Percentiles rank a stretch among this genome's conserved stretches.
phyloP scores from a whole-genome alignment of 2,113 vertebrate species.

The Nerophis ophidion region DNA sequence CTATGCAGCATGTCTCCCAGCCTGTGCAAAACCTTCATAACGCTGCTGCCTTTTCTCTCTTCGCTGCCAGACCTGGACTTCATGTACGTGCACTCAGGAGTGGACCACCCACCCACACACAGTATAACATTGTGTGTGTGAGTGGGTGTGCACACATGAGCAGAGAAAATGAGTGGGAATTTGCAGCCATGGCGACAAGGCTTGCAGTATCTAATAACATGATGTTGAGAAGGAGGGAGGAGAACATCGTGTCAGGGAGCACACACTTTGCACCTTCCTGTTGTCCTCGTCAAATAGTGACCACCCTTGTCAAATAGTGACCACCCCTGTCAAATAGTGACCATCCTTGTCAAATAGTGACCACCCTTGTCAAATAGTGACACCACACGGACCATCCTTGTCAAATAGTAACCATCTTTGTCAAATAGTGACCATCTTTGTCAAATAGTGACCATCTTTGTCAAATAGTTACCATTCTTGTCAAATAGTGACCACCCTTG shows the following conservation, averaged over 20 bases:
- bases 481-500: too few relatives aligned
- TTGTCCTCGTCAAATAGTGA: background rate
- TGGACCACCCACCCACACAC: background rate
- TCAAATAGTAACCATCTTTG: too few relatives aligned
- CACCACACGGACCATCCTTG: background rate
- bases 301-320: too few relatives aligned
- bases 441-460: too few relatives aligned
- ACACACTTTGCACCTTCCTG: constrained; percentile 7
- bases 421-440: too few relatives aligned
- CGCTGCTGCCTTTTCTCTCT: too few relatives aligned
- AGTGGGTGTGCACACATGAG: constrained; percentile 16
- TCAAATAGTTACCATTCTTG: too few relatives aligned
- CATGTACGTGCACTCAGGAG: background rate
- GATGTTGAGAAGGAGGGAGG: constrained; percentile 53
- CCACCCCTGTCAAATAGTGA: too few relatives aligned
- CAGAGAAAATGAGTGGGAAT: constrained; percentile 63
- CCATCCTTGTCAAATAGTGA: too few relatives aligned
- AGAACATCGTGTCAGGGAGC: constrained; percentile 8
- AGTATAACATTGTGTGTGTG: constrained; percentile 6
- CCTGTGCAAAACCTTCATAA: too few relatives aligned
- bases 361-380: background rate
- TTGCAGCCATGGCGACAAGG: constrained; percentile 74
- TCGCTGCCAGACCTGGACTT: background rate
- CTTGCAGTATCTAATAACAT: constrained; percentile 70
- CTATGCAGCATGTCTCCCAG: too few relatives aligned